phyloP scores from a whole-genome alignment of 2,888 invertebrate genomes.

The Gymnosoma rotundatum region DNA sequence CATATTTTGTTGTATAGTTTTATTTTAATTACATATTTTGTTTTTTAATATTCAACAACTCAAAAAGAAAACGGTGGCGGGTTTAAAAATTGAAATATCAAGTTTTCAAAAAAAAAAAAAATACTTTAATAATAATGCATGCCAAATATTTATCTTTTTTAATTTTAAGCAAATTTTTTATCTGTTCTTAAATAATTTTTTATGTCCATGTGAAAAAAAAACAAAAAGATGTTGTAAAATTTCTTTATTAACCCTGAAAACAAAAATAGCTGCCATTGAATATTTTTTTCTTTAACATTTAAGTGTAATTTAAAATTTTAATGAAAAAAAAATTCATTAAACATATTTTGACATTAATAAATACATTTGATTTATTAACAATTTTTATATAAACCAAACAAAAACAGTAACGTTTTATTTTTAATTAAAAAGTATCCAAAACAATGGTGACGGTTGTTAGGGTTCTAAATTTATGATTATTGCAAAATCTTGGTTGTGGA shows the following conservation, averaged over 20 bases:
- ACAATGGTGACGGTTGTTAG: conserved; percentile 57
- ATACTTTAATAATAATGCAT: conserved; percentile 52
- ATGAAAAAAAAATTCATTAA: conserved; percentile 40
- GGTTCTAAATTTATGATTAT: conserved; percentile 46
- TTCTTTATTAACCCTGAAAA: conserved; percentile 60
- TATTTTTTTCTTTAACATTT: conserved; percentile 57
- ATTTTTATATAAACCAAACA: conserved; percentile 62
- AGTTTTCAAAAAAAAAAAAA: not conserved
- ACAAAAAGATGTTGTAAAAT: conserved; percentile 22
- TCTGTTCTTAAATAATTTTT: conserved; percentile 44
- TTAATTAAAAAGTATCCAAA: conserved; percentile 33
- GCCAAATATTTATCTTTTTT: conserved; percentile 54
- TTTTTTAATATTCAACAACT: conserved; percentile 38
- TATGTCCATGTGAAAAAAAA: conserved; percentile 34
- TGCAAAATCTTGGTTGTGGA: conserved; percentile 70
- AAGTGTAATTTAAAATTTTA: conserved; percentile 60
- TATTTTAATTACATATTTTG: conserved; percentile 33
- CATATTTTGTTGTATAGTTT: conserved; percentile 57
- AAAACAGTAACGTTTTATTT: conserved; percentile 57
- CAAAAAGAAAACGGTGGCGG: conserved; percentile 69
- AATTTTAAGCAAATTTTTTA: conserved; percentile 58
- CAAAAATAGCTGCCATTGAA: conserved; percentile 71
- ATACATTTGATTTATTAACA: conserved; percentile 70
- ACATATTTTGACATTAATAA: conserved; percentile 62
- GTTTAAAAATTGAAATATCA: conserved; percentile 1